A percentile compares a stretch with the other conserved stretches of the same genome.
These are phyloP conservation scores for Pristionchus arcanus DNA, from an alignment of 2,888 invertebrate species.

Conservation along the genomic window DNA sequence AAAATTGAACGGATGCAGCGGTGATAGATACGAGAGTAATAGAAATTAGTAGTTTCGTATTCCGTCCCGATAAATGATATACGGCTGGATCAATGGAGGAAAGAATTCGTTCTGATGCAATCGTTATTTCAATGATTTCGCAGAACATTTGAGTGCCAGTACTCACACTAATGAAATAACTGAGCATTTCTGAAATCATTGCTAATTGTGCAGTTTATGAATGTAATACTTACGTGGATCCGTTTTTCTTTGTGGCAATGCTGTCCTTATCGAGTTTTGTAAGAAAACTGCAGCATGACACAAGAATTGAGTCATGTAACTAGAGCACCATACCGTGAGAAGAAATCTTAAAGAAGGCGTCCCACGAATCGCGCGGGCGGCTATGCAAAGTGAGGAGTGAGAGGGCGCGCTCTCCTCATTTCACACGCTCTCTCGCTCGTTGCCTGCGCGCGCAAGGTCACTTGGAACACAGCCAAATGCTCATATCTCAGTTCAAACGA, in stretches of 20 bases:
- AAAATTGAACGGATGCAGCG: not conserved
- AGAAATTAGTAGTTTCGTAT: not conserved
- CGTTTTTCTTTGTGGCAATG: not conserved
- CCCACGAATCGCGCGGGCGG: too few species aligned
- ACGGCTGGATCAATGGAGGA: not conserved
- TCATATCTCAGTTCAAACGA: too few species aligned
- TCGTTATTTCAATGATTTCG: conserved; percentile 1
- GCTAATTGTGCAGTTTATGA: not conserved
- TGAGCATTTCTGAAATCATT: not conserved
- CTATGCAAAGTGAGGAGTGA: too few species aligned
- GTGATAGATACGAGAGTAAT: not conserved
- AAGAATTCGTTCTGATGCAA: not conserved
- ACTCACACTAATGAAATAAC: not conserved
- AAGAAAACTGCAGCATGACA: not conserved
- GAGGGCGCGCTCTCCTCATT: too few species aligned
- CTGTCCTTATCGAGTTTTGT: not conserved
- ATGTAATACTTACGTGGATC: not conserved
- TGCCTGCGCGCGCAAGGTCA: too few species aligned
- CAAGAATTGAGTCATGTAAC: not conserved
- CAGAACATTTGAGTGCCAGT: not conserved
- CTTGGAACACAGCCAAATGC: too few species aligned
- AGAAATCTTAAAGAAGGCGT: conserved; percentile 32
- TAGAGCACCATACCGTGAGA: not conserved
- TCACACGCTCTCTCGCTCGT: too few species aligned
- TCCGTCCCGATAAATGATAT: not conserved